These are phyloP conservation scores for Scaptomyza graminum DNA, from an alignment of 1,140 invertebrate genomes.

Conservation along the genomic window DNA sequence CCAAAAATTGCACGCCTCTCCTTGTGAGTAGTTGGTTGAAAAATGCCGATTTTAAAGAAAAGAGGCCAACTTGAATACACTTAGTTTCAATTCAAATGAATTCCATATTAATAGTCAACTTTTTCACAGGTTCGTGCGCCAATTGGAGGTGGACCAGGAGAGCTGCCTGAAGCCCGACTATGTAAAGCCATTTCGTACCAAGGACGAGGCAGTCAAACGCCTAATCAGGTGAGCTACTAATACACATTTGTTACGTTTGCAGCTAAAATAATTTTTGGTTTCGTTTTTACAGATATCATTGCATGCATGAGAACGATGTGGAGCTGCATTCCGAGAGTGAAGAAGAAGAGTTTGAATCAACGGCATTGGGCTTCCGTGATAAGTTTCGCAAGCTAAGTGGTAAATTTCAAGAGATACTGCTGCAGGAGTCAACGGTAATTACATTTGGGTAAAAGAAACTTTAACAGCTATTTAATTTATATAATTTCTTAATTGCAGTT, in stretches of 20 bases:
- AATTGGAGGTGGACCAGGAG: conserved; percentile 91
- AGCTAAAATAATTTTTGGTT: neutral
- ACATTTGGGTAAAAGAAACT: neutral
- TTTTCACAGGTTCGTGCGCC: conserved; percentile 88
- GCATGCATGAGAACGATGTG: conserved; percentile 89
- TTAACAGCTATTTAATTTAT: neutral
- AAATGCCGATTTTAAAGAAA: conserved; percentile 69
- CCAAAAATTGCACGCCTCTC: conserved; percentile 83
- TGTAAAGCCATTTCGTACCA: conserved; percentile 89
- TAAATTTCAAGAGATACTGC: conserved; percentile 91
- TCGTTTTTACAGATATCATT: conserved; percentile 87
- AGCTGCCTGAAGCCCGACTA: conserved; percentile 91
- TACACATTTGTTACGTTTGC: neutral
- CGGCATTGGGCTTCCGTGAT: conserved; percentile 89
- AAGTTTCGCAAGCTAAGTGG: conserved; percentile 91
- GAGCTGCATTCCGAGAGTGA: conserved; percentile 87
- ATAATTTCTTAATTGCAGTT: conserved; percentile 47
- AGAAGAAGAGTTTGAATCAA: conserved; percentile 91
- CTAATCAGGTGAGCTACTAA: conserved; percentile 85
- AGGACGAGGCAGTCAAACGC: conserved; percentile 91
- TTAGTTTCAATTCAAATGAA: conserved; percentile 9
- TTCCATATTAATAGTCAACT: conserved; percentile 32
- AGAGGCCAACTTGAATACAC: conserved; percentile 61
- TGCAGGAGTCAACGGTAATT: conserved; percentile 93
- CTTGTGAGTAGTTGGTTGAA: conserved; percentile 84